Conservation (phyloP, 2,888 invertebrate genomes). For the Eupithecia pulchellata region DNA sequence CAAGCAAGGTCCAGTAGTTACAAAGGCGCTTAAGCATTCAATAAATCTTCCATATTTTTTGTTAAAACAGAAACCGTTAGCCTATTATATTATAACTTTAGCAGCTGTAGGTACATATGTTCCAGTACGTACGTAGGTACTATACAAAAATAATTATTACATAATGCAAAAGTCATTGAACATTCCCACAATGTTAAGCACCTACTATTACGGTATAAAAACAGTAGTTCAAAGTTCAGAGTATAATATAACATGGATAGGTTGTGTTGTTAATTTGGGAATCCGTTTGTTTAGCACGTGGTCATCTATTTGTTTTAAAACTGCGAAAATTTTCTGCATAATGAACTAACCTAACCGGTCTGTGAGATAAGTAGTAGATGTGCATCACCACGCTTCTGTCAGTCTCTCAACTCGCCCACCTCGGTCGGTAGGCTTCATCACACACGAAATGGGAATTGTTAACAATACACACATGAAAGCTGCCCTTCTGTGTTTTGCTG, state of each 20-base stretch:
- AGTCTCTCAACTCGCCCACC: too few species aligned
- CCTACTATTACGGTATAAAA: background rate
- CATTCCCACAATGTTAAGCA: background rate
- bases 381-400: too few species aligned
- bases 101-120: background rate
- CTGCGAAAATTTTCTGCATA: background rate
- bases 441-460: too few species aligned
- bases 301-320: background rate
- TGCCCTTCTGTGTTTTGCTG: too few species aligned
- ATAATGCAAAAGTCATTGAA: background rate
- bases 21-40: background rate
- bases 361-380: too few species aligned
- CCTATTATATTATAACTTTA: background rate
- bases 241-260: background rate
- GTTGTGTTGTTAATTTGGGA: background rate
- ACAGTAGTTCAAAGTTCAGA: background rate
- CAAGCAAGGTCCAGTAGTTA: background rate
- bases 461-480: too few species aligned
- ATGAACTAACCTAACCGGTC: background rate
- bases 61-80: background rate
- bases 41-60: background rate
- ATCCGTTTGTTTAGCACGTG: background rate
- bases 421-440: too few species aligned
- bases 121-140: background rate
- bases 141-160: background rate